A percentile compares a stretch with the other conserved stretches of the same genome.
Evolutionary conservation across 1,140 invertebrate species (phyloP).

Genomic region (Drosophila insularis): DNA sequence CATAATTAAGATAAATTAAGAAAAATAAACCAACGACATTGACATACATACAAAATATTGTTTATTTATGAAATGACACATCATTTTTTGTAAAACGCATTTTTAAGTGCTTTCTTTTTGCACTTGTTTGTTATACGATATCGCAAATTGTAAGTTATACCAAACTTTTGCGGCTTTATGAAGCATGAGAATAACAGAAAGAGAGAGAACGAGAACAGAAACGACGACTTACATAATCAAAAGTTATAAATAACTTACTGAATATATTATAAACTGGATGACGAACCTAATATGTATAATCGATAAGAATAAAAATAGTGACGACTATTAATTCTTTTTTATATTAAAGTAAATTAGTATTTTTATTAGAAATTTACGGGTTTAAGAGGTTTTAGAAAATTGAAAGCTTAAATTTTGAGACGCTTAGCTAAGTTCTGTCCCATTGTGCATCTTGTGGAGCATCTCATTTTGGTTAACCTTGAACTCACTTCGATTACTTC

Average conservation of each 20-base stretch:
- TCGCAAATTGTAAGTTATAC: slow-evolving; percentile 29
- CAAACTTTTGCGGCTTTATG: neutral
- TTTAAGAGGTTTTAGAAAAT: too few species aligned
- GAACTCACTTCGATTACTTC: too few species aligned
- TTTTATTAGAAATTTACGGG: too few species aligned
- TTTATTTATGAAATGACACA: neutral
- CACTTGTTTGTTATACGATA: slow-evolving; percentile 43
- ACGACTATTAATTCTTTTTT: too few species aligned
- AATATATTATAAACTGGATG: too few species aligned
- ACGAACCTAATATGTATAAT: too few species aligned
- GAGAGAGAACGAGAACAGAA: neutral
- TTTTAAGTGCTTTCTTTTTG: slow-evolving; percentile 34
- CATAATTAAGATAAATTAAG: slow-evolving; percentile 26
- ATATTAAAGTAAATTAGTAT: too few species aligned
- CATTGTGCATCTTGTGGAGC: too few species aligned
- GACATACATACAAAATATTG: neutral
- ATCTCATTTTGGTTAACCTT: too few species aligned
- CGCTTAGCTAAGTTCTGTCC: too few species aligned
- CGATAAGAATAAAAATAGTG: too few species aligned
- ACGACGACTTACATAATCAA: slow-evolving; percentile 17
- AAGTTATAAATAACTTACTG: neutral
- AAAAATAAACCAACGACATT: slow-evolving; percentile 11
- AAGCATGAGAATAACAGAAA: neutral
- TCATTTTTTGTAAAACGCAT: slow-evolving; percentile 4
- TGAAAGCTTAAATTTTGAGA: too few species aligned